Evolutionary conservation across 30 jellyfish, hydroid and myxozoan species (phyloP), one percentile per base, ranked within the genome.

Genomic region (Cassiopea andromeda): DNA sequence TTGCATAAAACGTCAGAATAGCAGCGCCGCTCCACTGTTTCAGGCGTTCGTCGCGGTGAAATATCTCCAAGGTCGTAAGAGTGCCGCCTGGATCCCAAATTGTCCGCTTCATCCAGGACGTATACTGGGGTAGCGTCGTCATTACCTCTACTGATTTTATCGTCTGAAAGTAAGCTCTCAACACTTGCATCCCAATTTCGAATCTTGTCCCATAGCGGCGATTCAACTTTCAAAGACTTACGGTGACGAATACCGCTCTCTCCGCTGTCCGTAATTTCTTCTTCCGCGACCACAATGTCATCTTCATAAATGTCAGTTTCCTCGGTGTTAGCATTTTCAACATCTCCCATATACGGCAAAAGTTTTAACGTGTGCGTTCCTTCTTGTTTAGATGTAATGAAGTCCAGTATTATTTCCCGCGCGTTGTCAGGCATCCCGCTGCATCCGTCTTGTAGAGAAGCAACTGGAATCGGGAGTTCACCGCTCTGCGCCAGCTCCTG

Each of bases 361-460:
- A 48, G 77, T 7, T 18, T 44, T 46, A 44, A 7, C 68, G 10
- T 72, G n/a, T 72, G 60, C 38, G 7, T 75, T 47, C 47, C 84
- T 44, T n/a, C 67, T 14, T 87, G 89, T 60, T 87, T 86, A 0
- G 94, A 86, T 14, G 79, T 48, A 7, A 89, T 75, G 72, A 89
- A 89, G 57, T 89, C 87, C 70, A 89, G 50, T 43, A 89, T 82
- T 50, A 89, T 75, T 10, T 89, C 89, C 45, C 92, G 54, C 47
- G 92, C 97, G 49, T 89, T 89, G 60, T 89, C 97, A 1, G 97
- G 97, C 78, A 89, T 76, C 15, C 89, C 54, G 43, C 90, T 73
- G 18, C 43, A 9, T 76, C 75, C 89, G 15, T 38, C 81, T 12
- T 86, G 88, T 14, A 60, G 73, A 6, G 76, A 43, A 9, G 60